These are phyloP conservation scores for Varanus salvator DNA, from an alignment of 2,113 vertebrate species.

Conservation along the genomic window DNA sequence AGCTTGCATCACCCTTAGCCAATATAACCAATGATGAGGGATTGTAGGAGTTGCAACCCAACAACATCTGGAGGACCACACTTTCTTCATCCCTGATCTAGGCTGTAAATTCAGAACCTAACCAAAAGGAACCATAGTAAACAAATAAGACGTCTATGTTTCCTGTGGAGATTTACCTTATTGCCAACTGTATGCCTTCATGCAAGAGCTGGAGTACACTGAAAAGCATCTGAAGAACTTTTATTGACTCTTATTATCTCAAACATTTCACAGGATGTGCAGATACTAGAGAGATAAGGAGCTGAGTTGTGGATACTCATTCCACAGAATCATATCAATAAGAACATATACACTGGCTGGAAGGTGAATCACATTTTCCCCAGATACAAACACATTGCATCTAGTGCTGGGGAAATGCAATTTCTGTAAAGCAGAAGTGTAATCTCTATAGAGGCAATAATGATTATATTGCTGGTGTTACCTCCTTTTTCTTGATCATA, in stretches of 20 bases:
- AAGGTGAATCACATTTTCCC: not conserved
- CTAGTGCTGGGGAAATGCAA: not conserved
- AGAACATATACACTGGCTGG: not conserved
- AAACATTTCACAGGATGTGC: not conserved
- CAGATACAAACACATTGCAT: not conserved
- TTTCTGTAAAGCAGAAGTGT: not conserved
- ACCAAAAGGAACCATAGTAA: not conserved
- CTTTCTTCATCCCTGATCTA: not conserved
- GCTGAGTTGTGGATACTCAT: not conserved
- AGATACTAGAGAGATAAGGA: not conserved
- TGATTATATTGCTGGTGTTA: not conserved
- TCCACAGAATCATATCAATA: not conserved
- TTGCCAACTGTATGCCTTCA: not conserved
- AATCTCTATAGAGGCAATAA: not conserved
- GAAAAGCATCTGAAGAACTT: not conserved
- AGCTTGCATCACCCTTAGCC: not conserved
- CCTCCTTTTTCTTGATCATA: not conserved
- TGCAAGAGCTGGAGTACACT: not conserved
- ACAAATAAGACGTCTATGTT: not conserved
- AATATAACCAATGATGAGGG: not conserved
- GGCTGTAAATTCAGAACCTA: not conserved
- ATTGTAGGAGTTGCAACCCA: not conserved
- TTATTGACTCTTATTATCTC: not conserved
- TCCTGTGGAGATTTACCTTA: not conserved
- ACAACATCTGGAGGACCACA: no score